Evolutionary conservation across 2,888 invertebrate species (phyloP), one percentile per base, ranked within the genome.

Genomic region (Nymphalis urticae): DNA sequence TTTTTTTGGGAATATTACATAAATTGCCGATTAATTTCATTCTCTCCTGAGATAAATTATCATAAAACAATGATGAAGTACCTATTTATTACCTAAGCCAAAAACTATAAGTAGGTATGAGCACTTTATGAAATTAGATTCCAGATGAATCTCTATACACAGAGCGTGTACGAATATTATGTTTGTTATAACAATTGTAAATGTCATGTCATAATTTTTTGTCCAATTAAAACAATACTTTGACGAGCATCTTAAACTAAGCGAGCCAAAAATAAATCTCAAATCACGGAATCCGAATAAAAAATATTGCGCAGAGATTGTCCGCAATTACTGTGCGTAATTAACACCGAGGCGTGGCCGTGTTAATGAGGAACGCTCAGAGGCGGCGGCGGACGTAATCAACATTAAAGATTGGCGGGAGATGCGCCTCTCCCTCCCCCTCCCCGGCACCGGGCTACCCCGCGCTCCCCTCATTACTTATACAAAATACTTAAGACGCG

Each of bases 351-450:
- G 92, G 92, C 92, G 92, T 84, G 90, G 91, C 90, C 79, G 89
- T 88, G 89, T 86, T 92, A 92, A 92, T 92, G 92, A 92, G 90
- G 87, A 87, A 83, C 88, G 86, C 88, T 84, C 84, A 85, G 85
- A 89, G 90, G 92, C 89, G 91, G 90, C 89, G 84, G 89, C 85
- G 83, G 84, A 81, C 85, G 86, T 87, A 90, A 92, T 92, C 90
- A 92, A 89, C 92, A 92, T 92, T 92, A 91, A 92, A 92, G 92
- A 92, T 92, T 92, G 92, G 92, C 92, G 92, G 90, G 92, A 92
- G 92, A 92, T 92, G 92, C 86, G 83, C 82, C 82, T 81, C 88
- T 89, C 85, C 84, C 81, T 81, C 84, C 89, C 89, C 89, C 90
- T 89, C 84, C 91, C 92, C 85, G 89, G 59, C 73, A 21, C 71